phyloP scores from a whole-genome alignment of 1,140 invertebrate species.

The Tetramorium parvispinum region DNA sequence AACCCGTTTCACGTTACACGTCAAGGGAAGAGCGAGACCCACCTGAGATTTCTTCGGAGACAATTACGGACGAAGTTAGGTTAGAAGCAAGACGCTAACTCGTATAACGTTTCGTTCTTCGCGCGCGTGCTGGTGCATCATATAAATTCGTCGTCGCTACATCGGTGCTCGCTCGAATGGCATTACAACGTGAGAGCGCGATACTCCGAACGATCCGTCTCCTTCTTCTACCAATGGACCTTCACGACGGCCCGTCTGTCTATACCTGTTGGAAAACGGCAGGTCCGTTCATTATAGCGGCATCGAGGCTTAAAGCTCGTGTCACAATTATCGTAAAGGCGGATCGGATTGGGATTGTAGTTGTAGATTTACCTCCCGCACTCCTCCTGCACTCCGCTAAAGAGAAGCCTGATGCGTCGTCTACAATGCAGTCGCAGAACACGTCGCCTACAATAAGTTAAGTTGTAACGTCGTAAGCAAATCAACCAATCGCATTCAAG shows the following conservation, averaged over 20 bases:
- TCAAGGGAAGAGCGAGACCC: background rate
- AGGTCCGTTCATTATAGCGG: background rate
- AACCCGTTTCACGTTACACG: background rate
- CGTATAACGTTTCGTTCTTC: background rate
- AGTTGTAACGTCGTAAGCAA: too few species aligned
- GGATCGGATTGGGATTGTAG: too few species aligned
- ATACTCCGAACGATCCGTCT: background rate
- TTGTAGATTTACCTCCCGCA: too few species aligned
- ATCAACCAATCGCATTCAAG: too few species aligned
- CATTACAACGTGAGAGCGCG: background rate
- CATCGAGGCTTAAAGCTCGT: too few species aligned
- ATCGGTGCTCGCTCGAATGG: background rate
- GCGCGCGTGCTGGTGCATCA: constrained; percentile 2
- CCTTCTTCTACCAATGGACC: background rate
- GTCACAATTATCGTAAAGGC: too few species aligned
- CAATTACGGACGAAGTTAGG: constrained; percentile 2
- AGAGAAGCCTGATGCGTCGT: too few species aligned
- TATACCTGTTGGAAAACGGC: too few species aligned
- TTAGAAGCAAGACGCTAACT: constrained; percentile 13
- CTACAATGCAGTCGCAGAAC: too few species aligned
- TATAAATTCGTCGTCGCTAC: background rate
- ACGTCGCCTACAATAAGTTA: too few species aligned
- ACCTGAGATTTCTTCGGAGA: constrained; percentile 18
- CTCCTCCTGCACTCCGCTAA: too few species aligned
- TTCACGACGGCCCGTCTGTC: background rate